These are phyloP conservation scores for Chrysochloris asiatica DNA, from an alignment of 2,113 vertebrate genomes.

Conservation along the genomic window DNA sequence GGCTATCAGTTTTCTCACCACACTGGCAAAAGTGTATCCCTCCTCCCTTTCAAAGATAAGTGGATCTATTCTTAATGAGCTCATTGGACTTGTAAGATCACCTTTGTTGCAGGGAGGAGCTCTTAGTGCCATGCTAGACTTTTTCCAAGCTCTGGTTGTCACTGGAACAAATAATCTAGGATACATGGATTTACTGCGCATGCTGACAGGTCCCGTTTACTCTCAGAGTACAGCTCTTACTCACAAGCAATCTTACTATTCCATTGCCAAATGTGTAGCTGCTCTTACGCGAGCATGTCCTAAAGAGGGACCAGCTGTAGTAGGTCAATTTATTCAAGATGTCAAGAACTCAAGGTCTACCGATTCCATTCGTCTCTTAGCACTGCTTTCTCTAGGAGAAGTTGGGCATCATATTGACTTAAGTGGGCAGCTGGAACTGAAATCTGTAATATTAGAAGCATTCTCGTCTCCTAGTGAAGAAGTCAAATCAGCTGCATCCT, in stretches of 20 bases:
- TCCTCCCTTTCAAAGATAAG: conserved; percentile 97
- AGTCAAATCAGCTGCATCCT: conserved; percentile 98
- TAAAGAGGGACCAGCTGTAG: conserved; percentile 96
- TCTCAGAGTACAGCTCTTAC: conserved; percentile 95
- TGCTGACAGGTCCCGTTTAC: conserved; percentile 98
- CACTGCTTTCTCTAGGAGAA: conserved; percentile 96
- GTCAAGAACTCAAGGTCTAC: conserved; percentile 99
- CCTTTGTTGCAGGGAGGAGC: conserved; percentile 97
- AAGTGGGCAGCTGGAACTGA: conserved; percentile 96
- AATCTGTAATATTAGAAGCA: conserved; percentile 97
- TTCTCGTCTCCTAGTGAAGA: conserved; percentile 99
- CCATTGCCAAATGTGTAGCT: conserved; percentile 98
- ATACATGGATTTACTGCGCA: conserved; percentile 98
- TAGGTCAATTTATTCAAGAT: conserved; percentile 99
- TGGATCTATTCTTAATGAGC: conserved; percentile 95
- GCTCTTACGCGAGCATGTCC: conserved; percentile 97
- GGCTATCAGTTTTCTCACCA: conserved; percentile 98
- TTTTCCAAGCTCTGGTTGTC: conserved; percentile 97
- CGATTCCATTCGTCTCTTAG: conserved; percentile 96
- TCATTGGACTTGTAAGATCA: conserved; percentile 95
- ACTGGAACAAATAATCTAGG: conserved; percentile 94
- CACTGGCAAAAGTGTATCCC: conserved; percentile 96
- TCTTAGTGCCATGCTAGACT: conserved; percentile 98
- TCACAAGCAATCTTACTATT: conserved; percentile 99
- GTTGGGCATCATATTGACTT: conserved; percentile 99